phyloP scores from a whole-genome alignment of 2,797 vertebrate species.

The Xenentodon cancila region DNA sequence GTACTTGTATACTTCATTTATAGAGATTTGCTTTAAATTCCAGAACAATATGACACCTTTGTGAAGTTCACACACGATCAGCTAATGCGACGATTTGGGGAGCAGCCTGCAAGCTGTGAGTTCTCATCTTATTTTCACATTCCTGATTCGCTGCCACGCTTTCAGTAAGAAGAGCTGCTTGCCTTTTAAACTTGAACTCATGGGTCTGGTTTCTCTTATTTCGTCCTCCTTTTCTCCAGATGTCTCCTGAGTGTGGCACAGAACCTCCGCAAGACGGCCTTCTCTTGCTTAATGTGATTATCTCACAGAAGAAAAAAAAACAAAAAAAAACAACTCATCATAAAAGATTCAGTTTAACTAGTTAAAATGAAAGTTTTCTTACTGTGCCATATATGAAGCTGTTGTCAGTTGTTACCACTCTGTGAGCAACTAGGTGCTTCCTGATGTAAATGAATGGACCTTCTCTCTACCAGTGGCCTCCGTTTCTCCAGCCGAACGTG shows the following conservation, averaged over 20 bases:
- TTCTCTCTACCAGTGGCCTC: constrained; percentile 94
- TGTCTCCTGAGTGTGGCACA: constrained; percentile 81
- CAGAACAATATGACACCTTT: constrained; percentile 98
- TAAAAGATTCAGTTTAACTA: constrained; percentile 84
- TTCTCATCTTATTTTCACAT: constrained; percentile 32
- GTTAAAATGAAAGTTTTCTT: constrained; percentile 87
- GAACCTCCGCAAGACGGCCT: constrained; percentile 67
- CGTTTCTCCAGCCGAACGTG: constrained; percentile 88
- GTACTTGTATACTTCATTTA: not conserved
- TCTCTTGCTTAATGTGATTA: constrained; percentile 78
- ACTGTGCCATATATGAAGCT: constrained; percentile 93
- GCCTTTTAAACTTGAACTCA: constrained; percentile 39
- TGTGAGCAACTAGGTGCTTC: constrained; percentile 94
- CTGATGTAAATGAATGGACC: constrained; percentile 92
- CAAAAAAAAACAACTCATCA: constrained; percentile 53
- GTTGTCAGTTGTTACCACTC: constrained; percentile 95
- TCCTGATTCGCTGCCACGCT: constrained; percentile 9
- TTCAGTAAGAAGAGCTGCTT: too few relatives aligned
- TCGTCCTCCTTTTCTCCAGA: constrained; percentile 70
- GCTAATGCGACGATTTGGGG: constrained; percentile 96
- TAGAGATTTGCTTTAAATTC: constrained; percentile 31
- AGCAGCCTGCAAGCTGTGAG: constrained; percentile 97
- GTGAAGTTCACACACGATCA: constrained; percentile 99
- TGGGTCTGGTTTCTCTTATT: constrained; percentile 52
- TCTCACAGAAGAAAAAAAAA: constrained; percentile 49